Conservation (phyloP, 2,888 invertebrate species). For the Toxonevra muliebris region DNA sequence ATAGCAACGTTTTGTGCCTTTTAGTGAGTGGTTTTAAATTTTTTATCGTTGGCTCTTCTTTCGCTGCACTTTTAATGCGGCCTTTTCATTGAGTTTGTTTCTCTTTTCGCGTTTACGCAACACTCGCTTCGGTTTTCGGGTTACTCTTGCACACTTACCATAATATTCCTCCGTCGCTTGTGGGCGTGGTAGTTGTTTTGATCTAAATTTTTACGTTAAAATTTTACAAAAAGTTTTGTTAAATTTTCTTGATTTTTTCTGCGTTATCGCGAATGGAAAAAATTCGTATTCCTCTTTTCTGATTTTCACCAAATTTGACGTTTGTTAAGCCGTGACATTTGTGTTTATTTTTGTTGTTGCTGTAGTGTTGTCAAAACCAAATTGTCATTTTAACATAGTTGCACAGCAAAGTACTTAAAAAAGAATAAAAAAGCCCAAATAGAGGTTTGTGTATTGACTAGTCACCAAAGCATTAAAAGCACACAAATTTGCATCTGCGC, state of each 20-base stretch:
- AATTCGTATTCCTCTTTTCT: constrained; percentile 1
- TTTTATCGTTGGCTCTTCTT: too few species aligned
- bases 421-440: too few species aligned
- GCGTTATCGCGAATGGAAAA: constrained; percentile 10
- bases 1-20: too few species aligned
- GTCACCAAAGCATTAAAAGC: too few species aligned
- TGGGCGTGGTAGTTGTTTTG: not conserved
- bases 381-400: constrained; percentile 16
- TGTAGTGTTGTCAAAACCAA: not conserved
- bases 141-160: constrained; percentile 8
- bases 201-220: not conserved
- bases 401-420: too few species aligned
- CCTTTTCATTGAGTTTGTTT: not conserved
- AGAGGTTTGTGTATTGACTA: too few species aligned
- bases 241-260: not conserved
- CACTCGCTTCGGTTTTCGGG: too few species aligned
- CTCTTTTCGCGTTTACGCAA: not conserved
- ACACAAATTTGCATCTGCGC: too few species aligned
- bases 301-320: constrained; percentile 27
- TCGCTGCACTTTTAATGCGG: too few species aligned
- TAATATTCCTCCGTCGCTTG: not conserved
- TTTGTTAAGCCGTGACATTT: constrained; percentile 11
- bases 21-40: too few species aligned
- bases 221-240: too few species aligned
- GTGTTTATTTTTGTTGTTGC: constrained; percentile 1